Evolutionary conservation across 2,113 vertebrate species (phyloP).

Genomic region (Ranitomeya variabilis): DNA sequence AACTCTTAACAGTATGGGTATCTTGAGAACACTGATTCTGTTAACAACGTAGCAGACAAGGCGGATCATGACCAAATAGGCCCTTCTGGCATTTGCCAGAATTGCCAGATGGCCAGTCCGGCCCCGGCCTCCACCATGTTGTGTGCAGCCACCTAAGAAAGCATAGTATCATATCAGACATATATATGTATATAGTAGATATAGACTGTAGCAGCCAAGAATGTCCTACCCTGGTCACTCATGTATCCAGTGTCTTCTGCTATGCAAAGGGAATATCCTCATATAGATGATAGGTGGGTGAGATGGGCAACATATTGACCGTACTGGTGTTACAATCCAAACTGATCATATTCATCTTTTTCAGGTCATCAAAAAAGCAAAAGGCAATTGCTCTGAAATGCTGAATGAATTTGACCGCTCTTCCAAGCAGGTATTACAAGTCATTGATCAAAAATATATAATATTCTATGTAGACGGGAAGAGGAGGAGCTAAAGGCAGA

Average conservation of each 20-base stretch:
- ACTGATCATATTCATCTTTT: neutral
- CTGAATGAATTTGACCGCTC: conserved; percentile 7
- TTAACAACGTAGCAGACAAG: no score
- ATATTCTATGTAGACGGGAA: no score
- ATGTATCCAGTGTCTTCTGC: neutral
- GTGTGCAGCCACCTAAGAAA: no score
- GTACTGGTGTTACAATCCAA: neutral
- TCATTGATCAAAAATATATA: neutral
- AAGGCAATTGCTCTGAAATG: conserved; percentile 38
- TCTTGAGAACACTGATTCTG: no score
- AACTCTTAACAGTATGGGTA: no score
- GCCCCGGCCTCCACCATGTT: no score
- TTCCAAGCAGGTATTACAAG: conserved; percentile 22
- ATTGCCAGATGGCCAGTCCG: no score
- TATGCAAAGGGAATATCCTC: neutral
- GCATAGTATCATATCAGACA: no score
- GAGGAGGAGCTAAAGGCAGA: no score
- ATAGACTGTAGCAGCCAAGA: neutral
- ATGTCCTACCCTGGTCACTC: neutral
- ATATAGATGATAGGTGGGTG: neutral
- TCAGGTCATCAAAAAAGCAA: neutral
- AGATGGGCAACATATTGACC: neutral
- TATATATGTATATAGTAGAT: no score
- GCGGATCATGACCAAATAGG: no score
- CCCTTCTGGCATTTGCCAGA: no score